Evolutionary conservation across 2,888 invertebrate species (phyloP), one percentile per base, ranked within the genome.

Genomic region (Microctonus brassicae): DNA sequence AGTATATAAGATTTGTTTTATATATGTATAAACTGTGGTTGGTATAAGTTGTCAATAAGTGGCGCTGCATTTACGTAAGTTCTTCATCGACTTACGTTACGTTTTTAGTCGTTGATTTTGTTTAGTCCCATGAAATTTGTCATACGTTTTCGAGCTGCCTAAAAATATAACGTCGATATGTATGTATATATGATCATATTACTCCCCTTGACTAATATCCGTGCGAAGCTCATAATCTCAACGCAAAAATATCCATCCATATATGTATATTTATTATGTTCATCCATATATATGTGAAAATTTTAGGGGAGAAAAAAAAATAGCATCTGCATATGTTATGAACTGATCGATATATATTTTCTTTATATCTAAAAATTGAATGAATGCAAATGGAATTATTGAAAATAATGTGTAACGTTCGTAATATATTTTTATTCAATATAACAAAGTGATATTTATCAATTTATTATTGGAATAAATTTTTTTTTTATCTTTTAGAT

Each of bases 131-230:
- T 34, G 66, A 66, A 71, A 71, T 71, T 71, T 71, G 66, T 71
- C 66, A 71, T 47, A 47, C 71, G 61, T 71, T 66, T 71, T 33
- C 42, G 33, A 26, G 61, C 66, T 61, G 26, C 36, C 53, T 60
- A 53, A 71, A 65, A 71, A 69, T 71, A 66, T 70, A 34, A 39
- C 62, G 29, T 34, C 52, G 42, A 65, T 53, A 47, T 6, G 55
- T 65, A n/a, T n/a, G n/a, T n/a, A n/a, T n/a, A n/a, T n/a, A n/a
- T n/a, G n/a, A n/a, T 69, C 71, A 69, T 62, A 65, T 73, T 68
- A 65, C 69, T 66, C 42, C 69, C 75, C 78, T 72, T 75, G 74
- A 77, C 77, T 76, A 76, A 79, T 75, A 75, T 69, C 69, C 76
- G 79, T 77, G 78, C 71, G 78, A 79, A 73, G 65, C 22, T 13